Conservation (phyloP, 2,888 invertebrate genomes). For the Oscheius myriophilus region DNA sequence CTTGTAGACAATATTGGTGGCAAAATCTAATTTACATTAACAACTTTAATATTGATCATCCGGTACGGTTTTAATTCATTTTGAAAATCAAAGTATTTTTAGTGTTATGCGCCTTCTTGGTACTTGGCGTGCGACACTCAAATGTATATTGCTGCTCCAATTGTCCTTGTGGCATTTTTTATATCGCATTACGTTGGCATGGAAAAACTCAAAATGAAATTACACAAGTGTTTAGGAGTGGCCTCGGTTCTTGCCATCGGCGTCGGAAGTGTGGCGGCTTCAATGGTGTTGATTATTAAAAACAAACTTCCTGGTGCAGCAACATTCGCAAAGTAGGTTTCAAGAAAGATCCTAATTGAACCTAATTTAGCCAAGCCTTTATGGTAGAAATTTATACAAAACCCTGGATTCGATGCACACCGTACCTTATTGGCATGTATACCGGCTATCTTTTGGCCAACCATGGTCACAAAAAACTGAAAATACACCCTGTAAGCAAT, state of each 20-base stretch:
- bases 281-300: background rate
- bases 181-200: too few species aligned
- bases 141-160: constrained; percentile 3
- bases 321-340: background rate
- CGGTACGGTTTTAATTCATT: background rate
- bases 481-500: too few species aligned
- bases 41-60: too few species aligned
- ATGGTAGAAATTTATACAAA: constrained; percentile 7
- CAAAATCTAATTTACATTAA: constrained; percentile 46
- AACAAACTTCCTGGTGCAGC: background rate
- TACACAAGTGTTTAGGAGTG: background rate
- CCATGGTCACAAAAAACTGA: too few species aligned
- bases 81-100: background rate
- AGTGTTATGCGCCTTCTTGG: constrained; percentile 3
- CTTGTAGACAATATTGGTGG: constrained; percentile 39
- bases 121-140: constrained; percentile 1
- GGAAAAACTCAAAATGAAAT: too few species aligned
- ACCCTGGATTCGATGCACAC: constrained; percentile 71
- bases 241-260: background rate
- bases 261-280: background rate
- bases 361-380: background rate
- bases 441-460: constrained; percentile 60
- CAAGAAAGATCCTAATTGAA: background rate
- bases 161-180: background rate
- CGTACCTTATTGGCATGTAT: constrained; percentile 71